Base-by-base conservation (phyloP, 2,888 invertebrate species). In the Criorhina ranunculi region DNA sequence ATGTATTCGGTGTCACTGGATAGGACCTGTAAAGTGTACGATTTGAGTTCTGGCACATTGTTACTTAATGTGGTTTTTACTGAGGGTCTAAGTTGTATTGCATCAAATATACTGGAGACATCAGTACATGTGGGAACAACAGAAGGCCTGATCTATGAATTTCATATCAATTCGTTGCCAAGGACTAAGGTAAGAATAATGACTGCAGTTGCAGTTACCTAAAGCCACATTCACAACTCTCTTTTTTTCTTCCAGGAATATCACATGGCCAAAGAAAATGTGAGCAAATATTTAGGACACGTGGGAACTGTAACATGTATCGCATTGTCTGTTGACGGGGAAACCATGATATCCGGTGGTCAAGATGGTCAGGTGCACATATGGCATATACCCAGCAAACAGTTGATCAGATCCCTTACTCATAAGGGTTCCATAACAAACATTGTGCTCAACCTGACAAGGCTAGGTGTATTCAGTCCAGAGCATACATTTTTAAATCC, bases 21-120 rank as follows among this genome's bases (percentile, higher is more conserved):
- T 90, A 94, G 96, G 88, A 96, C 96, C 8, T 96, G 96, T 88
- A 96, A 96, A 91, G 93, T 98, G 17, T 98, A 97, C 91, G 95
- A 96, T 86, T 90, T 98, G 9, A 89, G 93, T 11, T 93, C 93
- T 31, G 97, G 97, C 19, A 92, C 93, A 44, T 90, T 96, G 86
- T 91, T 98, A 42, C 90, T 96, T 0, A 95, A 95, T 77, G 90
- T 98, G 42, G 93, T 97, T 0, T 96, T 96, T 90, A 94, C 95
- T 85, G 93, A 93, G 37, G 93, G 95, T 3, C 91, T 98, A 11
- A 94, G 95, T 3, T 93, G 95, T 3, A 93, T 98, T 3, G 91
- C 93, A 17, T 93, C 95, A 89, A 96, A 97, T 91, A 90, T 93
- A 0, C 91, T 94, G 64, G 97, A 97, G 91, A 93, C 94, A 77